phyloP scores from a whole-genome alignment of 2,888 invertebrate genomes.

The Neoascia interrupta region DNA sequence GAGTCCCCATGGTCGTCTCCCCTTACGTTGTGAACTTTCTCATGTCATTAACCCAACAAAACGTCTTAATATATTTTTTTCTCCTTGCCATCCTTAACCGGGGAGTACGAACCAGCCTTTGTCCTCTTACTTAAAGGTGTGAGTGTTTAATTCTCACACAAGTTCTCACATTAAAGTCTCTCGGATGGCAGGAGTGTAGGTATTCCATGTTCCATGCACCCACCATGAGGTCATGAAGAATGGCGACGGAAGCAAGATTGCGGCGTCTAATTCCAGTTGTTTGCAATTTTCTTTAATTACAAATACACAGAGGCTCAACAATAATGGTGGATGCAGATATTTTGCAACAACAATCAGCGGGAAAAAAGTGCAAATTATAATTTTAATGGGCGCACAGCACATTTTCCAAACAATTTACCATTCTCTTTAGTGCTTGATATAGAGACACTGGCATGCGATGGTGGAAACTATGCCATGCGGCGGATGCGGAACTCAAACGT shows the following conservation, averaged over 20 bases:
- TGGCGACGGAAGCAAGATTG: conserved; percentile 32
- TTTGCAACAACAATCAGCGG: conserved; percentile 27
- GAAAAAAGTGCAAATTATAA: conserved; percentile 62
- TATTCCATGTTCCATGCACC: conserved; percentile 20
- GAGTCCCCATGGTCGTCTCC: conserved; percentile 2
- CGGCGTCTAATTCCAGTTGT: conserved; percentile 58
- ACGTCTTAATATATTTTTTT: conserved; percentile 43
- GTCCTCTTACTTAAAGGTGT: conserved; percentile 11
- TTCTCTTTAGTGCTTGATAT: conserved; percentile 25
- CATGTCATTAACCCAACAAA: conserved; percentile 67
- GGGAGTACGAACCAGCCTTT: too few species aligned
- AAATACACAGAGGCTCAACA: conserved; percentile 21
- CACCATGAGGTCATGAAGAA: conserved; percentile 61
- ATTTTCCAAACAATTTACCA: conserved; percentile 64
- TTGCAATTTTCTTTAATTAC: conserved; percentile 60
- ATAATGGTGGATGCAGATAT: conserved; percentile 7
- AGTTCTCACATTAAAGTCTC: conserved; percentile 31
- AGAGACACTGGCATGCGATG: conserved; percentile 41
- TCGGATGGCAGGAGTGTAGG: not conserved
- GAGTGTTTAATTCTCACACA: too few species aligned
- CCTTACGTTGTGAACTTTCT: conserved; percentile 55
- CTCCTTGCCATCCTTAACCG: conserved; percentile 14
- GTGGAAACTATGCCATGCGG: conserved; percentile 19
- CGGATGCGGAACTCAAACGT: too few species aligned
- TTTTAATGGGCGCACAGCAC: conserved; percentile 62